These are phyloP conservation scores for Autographa pulchrina DNA, from an alignment of 2,888 invertebrate species.

Conservation along the genomic window DNA sequence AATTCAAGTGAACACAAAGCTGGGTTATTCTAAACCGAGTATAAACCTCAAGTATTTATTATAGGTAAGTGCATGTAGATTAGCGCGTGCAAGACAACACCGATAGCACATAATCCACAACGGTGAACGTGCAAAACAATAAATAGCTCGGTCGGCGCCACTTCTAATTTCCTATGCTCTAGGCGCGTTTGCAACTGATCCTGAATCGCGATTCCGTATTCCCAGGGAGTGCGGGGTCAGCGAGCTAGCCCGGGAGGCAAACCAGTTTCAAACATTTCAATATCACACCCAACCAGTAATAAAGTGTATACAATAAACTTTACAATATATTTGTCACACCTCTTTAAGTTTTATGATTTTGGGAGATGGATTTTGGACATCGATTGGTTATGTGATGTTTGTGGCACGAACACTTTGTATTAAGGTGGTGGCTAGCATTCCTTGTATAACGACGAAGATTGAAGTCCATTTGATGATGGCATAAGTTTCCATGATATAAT, in stretches of 20 bases:
- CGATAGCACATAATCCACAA: constrained; percentile 65
- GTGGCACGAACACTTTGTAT: constrained; percentile 1
- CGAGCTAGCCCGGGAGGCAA: constrained; percentile 78
- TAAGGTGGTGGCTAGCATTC: background rate
- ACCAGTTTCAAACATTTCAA: constrained; percentile 87
- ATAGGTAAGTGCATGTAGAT: constrained; percentile 55
- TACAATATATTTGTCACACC: constrained; percentile 58
- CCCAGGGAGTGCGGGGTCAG: constrained; percentile 83
- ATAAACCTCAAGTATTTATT: constrained; percentile 53
- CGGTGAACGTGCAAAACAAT: constrained; percentile 73
- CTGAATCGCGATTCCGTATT: constrained; percentile 81
- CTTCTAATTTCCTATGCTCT: constrained; percentile 82
- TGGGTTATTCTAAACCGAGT: constrained; percentile 41
- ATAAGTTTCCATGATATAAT: background rate
- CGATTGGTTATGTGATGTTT: constrained; percentile 20
- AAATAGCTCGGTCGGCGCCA: constrained; percentile 81
- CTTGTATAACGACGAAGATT: background rate
- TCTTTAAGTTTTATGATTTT: constrained; percentile 45
- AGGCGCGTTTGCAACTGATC: constrained; percentile 73
- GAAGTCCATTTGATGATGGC: background rate
- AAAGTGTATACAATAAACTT: constrained; percentile 65
- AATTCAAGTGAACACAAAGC: constrained; percentile 11
- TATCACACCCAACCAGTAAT: constrained; percentile 83
- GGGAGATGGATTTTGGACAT: constrained; percentile 29
- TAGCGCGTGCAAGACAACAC: constrained; percentile 57